Base-by-base conservation (phyloP, 1,140 invertebrate genomes). In the Gryon sp. region DNA sequence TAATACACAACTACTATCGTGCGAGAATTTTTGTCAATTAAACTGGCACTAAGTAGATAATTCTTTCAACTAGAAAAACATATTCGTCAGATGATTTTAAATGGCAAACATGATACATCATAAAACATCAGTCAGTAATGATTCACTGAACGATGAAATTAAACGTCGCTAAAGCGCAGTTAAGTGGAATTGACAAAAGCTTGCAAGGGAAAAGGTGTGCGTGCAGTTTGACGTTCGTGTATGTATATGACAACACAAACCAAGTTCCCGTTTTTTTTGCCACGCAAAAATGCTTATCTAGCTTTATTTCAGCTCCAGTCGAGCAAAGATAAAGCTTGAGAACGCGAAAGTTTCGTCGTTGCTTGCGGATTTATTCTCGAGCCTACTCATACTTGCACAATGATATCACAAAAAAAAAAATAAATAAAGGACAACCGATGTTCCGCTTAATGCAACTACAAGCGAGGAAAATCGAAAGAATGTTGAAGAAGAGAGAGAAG, bases 211-310 rank as follows among this genome's bases (percentile, higher is more conserved):
- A 28, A 11, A 16, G 60, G 48, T 57, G 41, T 19, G 38, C 52
- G 14, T 48, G 19, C 19, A 38, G 11, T 1, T 18, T 2, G 4
- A 11, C 28, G 22, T 1, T 32, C 38, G 41, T 70, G 50, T 66
- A 57, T 60, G 57, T 55, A 57, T 63, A 59, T 57, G 60, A 30
- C 50, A 57, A 14, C 48, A 36, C 70, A 43, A 50, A 78, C 59
- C 48, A n/a, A n/a, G 45, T 36, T 38, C 16, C 14, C 45, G 43
- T 19, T 59, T 70, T 72, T 41, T 16, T n/a, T n/a, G n/a, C n/a
- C 65, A 36, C 62, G 46, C 52, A 76, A 76, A 79, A 79, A 79
- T 76, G 77, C 77, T 79, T 76, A 69, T 72, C 53, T 34, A 55
- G 77, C 77, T 75, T 12, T 26, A 66, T 52, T 72, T 52, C 30